Conservation (phyloP, 2,888 invertebrate genomes). For the Brenthis hecate region DNA sequence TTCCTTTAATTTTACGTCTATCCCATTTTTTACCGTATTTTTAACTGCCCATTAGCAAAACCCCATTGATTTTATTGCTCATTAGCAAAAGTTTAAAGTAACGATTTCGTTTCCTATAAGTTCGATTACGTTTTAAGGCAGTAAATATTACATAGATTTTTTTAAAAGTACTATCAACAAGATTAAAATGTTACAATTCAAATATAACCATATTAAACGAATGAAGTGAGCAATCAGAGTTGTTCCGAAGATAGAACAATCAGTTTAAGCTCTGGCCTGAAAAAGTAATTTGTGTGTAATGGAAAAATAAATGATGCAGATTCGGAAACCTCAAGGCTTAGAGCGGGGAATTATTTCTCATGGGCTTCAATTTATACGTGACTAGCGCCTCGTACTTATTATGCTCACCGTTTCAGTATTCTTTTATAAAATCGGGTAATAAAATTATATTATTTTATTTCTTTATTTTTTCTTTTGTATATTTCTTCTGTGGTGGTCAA, state of each 20-base stretch:
- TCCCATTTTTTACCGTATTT: no score
- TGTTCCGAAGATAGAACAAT: background rate
- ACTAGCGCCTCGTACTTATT: background rate
- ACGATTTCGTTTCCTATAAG: no score
- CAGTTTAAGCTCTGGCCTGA: background rate
- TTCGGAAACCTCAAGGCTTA: background rate
- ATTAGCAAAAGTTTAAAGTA: no score
- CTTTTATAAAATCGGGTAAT: no score
- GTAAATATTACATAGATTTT: background rate
- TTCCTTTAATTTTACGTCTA: no score
- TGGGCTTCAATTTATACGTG: background rate
- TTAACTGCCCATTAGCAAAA: no score
- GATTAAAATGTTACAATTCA: background rate
- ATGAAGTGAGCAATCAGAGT: conserved; percentile 20
- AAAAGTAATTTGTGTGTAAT: conserved; percentile 2
- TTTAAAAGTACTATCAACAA: background rate
- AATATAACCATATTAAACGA: background rate
- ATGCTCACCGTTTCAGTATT: no score
- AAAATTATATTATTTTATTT: no score
- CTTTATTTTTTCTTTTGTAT: no score
- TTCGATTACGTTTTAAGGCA: no score
- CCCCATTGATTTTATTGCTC: no score
- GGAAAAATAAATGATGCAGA: conserved; percentile 6
- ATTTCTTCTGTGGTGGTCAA: no score
- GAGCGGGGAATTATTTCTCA: background rate